Evolutionary conservation across 2,113 vertebrate genomes (phyloP), one percentile per base, ranked within the genome.

Genomic region (Lampris incognitus): DNA sequence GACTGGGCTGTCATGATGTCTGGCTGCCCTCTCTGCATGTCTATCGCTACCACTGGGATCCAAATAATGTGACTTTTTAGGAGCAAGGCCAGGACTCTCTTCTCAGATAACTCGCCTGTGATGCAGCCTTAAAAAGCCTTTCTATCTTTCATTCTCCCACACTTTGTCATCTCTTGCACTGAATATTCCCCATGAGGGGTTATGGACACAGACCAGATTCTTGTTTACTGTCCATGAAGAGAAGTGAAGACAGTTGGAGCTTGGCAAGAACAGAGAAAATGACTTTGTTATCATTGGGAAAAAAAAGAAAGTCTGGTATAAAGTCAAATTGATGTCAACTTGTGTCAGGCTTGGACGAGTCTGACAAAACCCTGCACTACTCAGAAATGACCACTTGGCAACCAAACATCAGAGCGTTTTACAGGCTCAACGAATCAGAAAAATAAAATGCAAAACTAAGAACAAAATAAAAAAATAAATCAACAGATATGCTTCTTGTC

Each of bases 81-180:
- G 90, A 89, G 57, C 64, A 81, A 72, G n/a, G 87, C 89, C 91
- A 94, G 87, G 90, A 92, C 91, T 86, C 60, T 81, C 88, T 74
- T 76, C 13, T 61, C 55, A 68, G 74, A 90, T 93, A 87, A 87
- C 86, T 92, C 4, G 5, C 13, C 51, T 55, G 7, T 92, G 88
- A 91, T 77, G 92, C 89, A 90, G 72, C 55, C 67, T 38, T 42
- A 38, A 52, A 79, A 37, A 62, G 49, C 65, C 70, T 60, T 74
- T 69, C 82, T 85, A 82, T 89, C 88, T 83, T 78, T 81, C 49
- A 81, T 88, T 88, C 80, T 84, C 60, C 68, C 60, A 50, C 82
- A 72, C 76, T 84, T 85, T 78, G 72, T 73, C 79, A 74, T 51
- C 68, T 50, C 63, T 63, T 63, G 44, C 40, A 65, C 41, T 66